Evolutionary conservation across 2,797 vertebrate species (phyloP), one percentile per base, ranked within the genome.

Genomic region (Microctenopoma steveboyesi): DNA sequence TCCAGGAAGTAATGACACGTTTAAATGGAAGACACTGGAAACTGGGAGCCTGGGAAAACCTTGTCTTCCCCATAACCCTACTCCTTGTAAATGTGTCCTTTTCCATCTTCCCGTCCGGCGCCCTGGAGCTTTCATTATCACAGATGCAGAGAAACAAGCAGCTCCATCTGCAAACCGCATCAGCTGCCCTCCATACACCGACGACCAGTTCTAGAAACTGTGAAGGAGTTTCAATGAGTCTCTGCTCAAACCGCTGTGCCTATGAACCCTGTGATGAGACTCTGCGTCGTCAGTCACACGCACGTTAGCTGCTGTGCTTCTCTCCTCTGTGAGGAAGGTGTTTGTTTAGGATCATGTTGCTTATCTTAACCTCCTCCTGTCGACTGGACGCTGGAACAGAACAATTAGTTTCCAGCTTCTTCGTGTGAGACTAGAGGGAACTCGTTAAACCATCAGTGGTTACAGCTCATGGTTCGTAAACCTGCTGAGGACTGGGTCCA

Each of bases 101-200:
- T 74, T 72, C 75, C 71, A 0, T 16, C 18, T 0, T 22, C 40
- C 47, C 1, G 30, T 82, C 75, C 75, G 72, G 40, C 7, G 1
- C 43, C 57, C 67, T 65, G 75, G 55, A 78, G 76, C 62, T 63
- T 54, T 70, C 62, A 59, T 64, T 33, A 56, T 52, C 56, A 4
- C 61, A 62, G 56, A 65, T 15, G 2, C 53, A 48, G 28, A 68
- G 42, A 73, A 76, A 70, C 57, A 56, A 72, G 72, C 47, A 22
- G 47, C 58, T 69, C 66, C 66, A 4, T 75, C 68, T 75, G 79
- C 37, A 4, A 53, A 57, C 51, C 46, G 25, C 71, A 82, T 78
- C 75, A 72, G 39, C 8, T 9, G 16, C 40, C 4, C 13, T 42
- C 5, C 8, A 13, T 10, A 42, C 11, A 45, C 16, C 42, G 15